Conservation (phyloP, 2,113 vertebrate genomes). For the Delphinus delphis region DNA sequence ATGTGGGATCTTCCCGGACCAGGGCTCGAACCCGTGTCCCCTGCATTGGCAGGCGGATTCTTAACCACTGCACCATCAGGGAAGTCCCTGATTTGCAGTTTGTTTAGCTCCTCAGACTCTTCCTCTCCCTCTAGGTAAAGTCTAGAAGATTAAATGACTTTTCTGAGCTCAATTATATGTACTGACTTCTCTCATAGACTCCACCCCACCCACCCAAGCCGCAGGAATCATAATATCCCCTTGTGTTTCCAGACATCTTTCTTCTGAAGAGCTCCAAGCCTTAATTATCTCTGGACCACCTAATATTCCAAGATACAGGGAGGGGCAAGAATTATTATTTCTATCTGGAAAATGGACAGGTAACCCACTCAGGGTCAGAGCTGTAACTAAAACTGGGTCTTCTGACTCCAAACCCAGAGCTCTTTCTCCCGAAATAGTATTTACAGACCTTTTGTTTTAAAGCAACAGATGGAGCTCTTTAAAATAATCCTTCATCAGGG, state of each 20-base stretch:
- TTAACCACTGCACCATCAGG: too few species aligned
- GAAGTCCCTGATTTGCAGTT: not conserved
- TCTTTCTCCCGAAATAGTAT: not conserved
- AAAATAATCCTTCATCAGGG: not conserved
- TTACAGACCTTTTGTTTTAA: not conserved
- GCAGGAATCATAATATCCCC: not conserved
- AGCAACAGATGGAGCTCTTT: not conserved
- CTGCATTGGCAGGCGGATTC: too few species aligned
- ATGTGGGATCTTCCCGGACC: too few species aligned
- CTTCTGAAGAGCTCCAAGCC: not conserved
- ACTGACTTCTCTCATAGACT: not conserved
- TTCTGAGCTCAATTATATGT: not conserved
- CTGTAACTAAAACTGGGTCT: not conserved
- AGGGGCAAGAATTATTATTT: not conserved
- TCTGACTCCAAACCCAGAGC: not conserved
- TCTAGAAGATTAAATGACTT: not conserved
- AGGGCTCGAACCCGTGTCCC: too few species aligned
- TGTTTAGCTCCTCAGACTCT: not conserved
- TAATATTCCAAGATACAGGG: not conserved
- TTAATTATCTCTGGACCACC: not conserved
- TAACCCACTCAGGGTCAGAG: not conserved
- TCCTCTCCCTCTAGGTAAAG: not conserved
- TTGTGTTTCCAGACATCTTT: constrained; percentile 1
- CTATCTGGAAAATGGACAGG: not conserved
- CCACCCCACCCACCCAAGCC: not conserved